These are phyloP conservation scores for Pogona vitticeps DNA, from an alignment of 2,113 vertebrate species.

Conservation along the genomic window DNA sequence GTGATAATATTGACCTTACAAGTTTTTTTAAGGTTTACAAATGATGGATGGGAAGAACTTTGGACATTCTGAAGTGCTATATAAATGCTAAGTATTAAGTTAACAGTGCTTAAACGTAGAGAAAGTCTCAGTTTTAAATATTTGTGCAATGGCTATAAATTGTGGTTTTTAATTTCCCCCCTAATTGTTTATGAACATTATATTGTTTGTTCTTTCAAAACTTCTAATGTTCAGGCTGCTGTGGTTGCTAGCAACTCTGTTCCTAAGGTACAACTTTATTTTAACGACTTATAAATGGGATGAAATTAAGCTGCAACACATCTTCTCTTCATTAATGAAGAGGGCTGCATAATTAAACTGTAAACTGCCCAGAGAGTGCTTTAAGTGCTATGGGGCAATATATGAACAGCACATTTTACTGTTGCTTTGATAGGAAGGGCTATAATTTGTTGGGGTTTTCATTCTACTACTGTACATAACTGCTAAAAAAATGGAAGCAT, in stretches of 20 bases:
- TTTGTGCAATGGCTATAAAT: background rate
- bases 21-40: background rate
- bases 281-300: background rate
- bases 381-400: no score
- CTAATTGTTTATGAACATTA: no score
- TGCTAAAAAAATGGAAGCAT: background rate
- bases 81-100: background rate
- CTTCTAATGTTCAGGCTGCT: background rate
- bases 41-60: background rate
- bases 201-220: background rate
- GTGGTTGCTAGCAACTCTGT: background rate
- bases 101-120: background rate
- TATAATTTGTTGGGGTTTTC: background rate
- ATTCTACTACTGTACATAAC: background rate
- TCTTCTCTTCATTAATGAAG: background rate
- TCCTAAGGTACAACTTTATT: background rate
- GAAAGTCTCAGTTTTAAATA: background rate
- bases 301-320: background rate
- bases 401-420: no score
- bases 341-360: no score
- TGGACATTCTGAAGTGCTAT: constrained; percentile 1
- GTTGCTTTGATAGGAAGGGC: background rate
- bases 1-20: background rate
- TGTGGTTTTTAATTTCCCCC: background rate
- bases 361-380: no score